Base-by-base conservation (phyloP, 2,797 vertebrate species). In the Geotrypetes seraphini region DNA sequence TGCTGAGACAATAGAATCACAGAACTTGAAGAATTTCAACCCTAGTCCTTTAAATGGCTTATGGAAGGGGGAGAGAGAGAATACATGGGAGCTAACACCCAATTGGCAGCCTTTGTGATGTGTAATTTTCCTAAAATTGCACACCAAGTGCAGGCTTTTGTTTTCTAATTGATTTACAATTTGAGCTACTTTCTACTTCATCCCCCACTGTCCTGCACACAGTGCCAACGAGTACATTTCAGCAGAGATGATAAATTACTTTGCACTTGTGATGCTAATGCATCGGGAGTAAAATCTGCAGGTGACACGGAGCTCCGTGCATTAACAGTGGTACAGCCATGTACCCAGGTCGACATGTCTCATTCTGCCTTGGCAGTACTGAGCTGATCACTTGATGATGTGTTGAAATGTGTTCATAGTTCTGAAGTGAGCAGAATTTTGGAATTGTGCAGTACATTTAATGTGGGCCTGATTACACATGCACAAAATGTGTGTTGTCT, bases 81-180 rank as follows among this genome's bases (percentile, higher is more conserved):
- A 59, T 23, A 68, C 69, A 62, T 69, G 71, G 59, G 69, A 68
- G 63, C 71, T 67, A 58, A 53, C 61, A 53, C 71, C 81, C 81
- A 73, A 63, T 75, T 81, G 82, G 74, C 78, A 66, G 67, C 44
- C 79, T 79, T 79, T 73, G 76, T 78, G 60, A 59, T 54, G 56
- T 64, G 56, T 75, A 68, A 81, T 84, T 83, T 82, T 72, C 75
- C 73, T 73, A 71, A 83, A 84, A 79, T 68, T 74, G 67, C 33
- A 26, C 73, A 36, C 68, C 39, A 63, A 73, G 69, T 71, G 53
- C 66, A 51, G 61, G 81, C 82, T 81, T 86, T 87, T 86, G 82
- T 88, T 83, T 80, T 78, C 73, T 85, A 82, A 87, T 86, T 87
- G 84, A 86, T 86, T 87, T 80, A 80, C 68, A 60, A 79, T 74